These are phyloP conservation scores for Oreonectes daqikongensis DNA, from an alignment of 2,797 vertebrate genomes.

Conservation along the genomic window DNA sequence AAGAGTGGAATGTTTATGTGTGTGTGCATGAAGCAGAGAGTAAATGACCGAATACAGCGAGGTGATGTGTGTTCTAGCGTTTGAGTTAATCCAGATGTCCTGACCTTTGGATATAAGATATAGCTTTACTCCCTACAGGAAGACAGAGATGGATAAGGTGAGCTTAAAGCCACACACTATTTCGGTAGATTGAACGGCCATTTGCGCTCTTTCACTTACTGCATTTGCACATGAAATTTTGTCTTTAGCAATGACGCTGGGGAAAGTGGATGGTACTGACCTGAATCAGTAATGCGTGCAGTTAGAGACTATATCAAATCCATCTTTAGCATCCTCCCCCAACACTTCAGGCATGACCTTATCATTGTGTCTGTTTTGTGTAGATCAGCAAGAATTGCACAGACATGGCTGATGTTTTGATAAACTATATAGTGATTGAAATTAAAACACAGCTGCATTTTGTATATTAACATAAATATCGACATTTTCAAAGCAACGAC, in stretches of 20 bases:
- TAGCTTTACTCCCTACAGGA: constrained; percentile 53
- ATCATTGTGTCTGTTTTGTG: background rate
- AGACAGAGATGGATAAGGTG: constrained; percentile 57
- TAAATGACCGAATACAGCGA: constrained; percentile 23
- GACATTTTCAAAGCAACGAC: no score
- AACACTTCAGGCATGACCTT: background rate
- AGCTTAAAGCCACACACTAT: constrained; percentile 49
- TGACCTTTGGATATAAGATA: constrained; percentile 67
- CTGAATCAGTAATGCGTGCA: background rate
- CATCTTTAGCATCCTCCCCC: background rate
- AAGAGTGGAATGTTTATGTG: constrained; percentile 32
- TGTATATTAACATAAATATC: no score
- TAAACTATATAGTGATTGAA: background rate
- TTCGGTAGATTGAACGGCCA: constrained; percentile 12
- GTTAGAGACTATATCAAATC: background rate
- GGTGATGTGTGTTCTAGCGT: constrained; percentile 60
- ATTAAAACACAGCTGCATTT: no score
- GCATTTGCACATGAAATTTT: constrained; percentile 13
- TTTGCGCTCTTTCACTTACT: constrained; percentile 26
- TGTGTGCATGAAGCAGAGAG: constrained; percentile 32
- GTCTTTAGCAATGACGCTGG: constrained; percentile 5
- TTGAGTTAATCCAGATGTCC: constrained; percentile 70
- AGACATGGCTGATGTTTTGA: constrained; percentile 7
- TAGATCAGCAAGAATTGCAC: background rate
- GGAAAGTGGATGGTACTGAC: background rate